A percentile compares a stretch with the other conserved stretches of the same genome.
These are phyloP conservation scores for Calephelis virginiensis DNA, from an alignment of 1,140 invertebrate species.

Conservation along the genomic window DNA sequence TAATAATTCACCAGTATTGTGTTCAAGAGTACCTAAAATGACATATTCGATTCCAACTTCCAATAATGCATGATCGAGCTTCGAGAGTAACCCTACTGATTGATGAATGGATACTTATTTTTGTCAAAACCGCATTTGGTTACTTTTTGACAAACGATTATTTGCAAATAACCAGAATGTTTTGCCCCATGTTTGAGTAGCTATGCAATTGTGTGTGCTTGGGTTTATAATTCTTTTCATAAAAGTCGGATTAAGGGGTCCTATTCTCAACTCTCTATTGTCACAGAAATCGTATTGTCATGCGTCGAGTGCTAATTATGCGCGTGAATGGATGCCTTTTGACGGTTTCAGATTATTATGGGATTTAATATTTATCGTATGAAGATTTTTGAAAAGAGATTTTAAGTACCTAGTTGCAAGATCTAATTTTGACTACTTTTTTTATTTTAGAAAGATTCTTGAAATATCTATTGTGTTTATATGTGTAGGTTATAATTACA, in stretches of 20 bases:
- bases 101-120: too few relatives aligned
- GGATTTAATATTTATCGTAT: not conserved
- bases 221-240: slow-evolving; percentile 31
- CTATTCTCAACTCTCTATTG: slow-evolving; percentile 49
- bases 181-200: slow-evolving; percentile 8
- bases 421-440: not conserved
- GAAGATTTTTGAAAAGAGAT: not conserved
- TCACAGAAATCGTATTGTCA: slow-evolving; percentile 58
- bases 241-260: slow-evolving; percentile 53
- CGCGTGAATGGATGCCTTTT: slow-evolving; percentile 57
- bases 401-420: not conserved
- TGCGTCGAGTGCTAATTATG: slow-evolving; percentile 63
- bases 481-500: too few relatives aligned
- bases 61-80: too few relatives aligned
- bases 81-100: too few relatives aligned
- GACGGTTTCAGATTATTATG: slow-evolving; percentile 30
- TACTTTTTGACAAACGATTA: too few relatives aligned
- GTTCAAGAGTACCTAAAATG: too few relatives aligned
- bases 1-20: too few relatives aligned
- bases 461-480: too few relatives aligned
- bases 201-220: slow-evolving; percentile 12
- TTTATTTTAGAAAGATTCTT: too few relatives aligned
- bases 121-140: too few relatives aligned
- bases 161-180: not conserved
- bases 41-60: too few relatives aligned